Evolutionary conservation across 2,113 vertebrate species (phyloP).

Genomic region (Entelurus aequoreus): DNA sequence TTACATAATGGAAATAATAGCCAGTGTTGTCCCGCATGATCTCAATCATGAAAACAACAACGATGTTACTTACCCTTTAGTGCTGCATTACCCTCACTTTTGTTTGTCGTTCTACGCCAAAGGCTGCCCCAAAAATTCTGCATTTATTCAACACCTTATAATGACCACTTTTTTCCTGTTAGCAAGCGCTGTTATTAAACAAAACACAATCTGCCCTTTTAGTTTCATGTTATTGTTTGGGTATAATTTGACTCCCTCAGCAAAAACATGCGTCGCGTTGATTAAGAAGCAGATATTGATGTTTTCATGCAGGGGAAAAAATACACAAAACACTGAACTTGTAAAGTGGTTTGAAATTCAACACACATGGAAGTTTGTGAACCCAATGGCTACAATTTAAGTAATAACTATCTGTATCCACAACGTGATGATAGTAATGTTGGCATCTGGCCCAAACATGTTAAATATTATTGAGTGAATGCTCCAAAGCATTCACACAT

Average conservation of each 20-base stretch:
- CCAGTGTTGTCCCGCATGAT: slow-evolving; percentile 25
- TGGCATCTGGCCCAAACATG: too few species aligned
- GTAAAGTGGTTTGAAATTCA: neutral
- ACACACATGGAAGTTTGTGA: neutral
- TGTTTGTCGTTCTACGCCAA: neutral
- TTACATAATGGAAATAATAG: slow-evolving; percentile 47
- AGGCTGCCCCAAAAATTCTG: slow-evolving; percentile 7
- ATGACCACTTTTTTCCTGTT: slow-evolving; percentile 17
- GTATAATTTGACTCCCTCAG: neutral
- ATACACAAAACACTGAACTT: slow-evolving; percentile 1
- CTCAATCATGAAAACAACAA: slow-evolving; percentile 32
- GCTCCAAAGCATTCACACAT: too few species aligned
- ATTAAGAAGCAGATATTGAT: neutral
- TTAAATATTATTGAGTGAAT: too few species aligned
- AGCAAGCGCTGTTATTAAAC: slow-evolving; percentile 13
- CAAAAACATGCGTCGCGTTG: neutral
- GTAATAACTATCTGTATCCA: too few species aligned
- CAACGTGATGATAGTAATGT: too few species aligned
- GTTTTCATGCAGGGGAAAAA: neutral
- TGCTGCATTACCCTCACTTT: slow-evolving; percentile 10
- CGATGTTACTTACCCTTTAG: slow-evolving; percentile 18
- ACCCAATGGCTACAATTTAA: too few species aligned
- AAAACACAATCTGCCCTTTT: slow-evolving; percentile 19
- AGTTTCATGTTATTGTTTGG: slow-evolving; percentile 2
- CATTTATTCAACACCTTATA: slow-evolving; percentile 29